Evolutionary conservation across 2,113 vertebrate species (phyloP).

Genomic region (Tetrax tetrax): DNA sequence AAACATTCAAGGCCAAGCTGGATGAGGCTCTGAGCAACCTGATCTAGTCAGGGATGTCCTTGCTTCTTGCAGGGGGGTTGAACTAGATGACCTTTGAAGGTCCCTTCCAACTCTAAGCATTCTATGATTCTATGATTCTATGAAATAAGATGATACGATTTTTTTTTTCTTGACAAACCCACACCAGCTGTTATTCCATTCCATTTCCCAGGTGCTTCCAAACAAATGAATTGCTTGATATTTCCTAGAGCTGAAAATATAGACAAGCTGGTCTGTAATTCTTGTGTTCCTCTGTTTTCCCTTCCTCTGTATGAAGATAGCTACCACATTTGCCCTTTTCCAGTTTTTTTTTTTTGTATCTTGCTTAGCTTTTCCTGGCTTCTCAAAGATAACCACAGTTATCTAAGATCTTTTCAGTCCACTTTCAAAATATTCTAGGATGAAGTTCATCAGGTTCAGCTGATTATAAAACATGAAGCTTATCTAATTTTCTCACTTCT

Average conservation of each 20-base stretch:
- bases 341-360: neutral
- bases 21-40: no score
- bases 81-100: no score
- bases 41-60: no score
- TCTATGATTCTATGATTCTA: no score
- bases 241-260: conserved; percentile 12
- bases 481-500: conserved; percentile 45
- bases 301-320: neutral
- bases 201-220: neutral
- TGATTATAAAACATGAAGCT: conserved; percentile 47
- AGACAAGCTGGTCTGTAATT: neutral
- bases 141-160: neutral
- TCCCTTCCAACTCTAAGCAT: no score
- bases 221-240: neutral
- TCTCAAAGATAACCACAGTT: conserved; percentile 27
- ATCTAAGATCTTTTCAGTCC: conserved; percentile 33
- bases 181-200: neutral
- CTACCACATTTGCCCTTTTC: neutral
- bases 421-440: conserved; percentile 34
- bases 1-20: no score
- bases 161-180: neutral
- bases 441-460: conserved; percentile 58
- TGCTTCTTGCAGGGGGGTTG: no score
- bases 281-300: neutral
- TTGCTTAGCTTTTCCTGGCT: neutral